phyloP scores from a whole-genome alignment of 2,888 invertebrate genomes.

The Perizoma affinitatum region DNA sequence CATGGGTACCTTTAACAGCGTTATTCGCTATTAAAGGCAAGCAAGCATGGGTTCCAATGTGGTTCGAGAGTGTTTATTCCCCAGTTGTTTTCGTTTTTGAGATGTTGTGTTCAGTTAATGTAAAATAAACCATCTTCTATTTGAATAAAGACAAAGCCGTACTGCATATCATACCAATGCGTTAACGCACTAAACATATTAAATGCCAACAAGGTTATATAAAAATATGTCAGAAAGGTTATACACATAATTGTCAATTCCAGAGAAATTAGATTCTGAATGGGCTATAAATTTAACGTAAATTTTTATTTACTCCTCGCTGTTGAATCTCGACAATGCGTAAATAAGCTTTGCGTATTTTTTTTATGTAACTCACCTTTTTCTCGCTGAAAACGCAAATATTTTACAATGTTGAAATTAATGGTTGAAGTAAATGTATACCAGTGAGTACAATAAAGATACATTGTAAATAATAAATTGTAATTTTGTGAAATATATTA shows the following conservation, averaged over 20 bases:
- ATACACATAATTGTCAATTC: slow-evolving; percentile 14
- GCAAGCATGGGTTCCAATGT: too few relatives aligned
- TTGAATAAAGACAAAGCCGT: too few relatives aligned
- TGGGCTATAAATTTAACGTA: slow-evolving; percentile 19
- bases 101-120: too few relatives aligned
- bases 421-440: slow-evolving; percentile 62
- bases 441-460: slow-evolving; percentile 81
- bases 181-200: too few relatives aligned
- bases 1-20: too few relatives aligned
- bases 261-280: slow-evolving; percentile 19
- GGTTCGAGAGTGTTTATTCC: too few relatives aligned
- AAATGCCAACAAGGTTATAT: too few relatives aligned
- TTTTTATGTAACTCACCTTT: slow-evolving; percentile 15
- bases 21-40: too few relatives aligned
- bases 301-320: slow-evolving; percentile 20
- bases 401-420: slow-evolving; percentile 51
- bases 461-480: slow-evolving; percentile 65
- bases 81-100: too few relatives aligned
- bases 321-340: slow-evolving; percentile 16
- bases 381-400: slow-evolving; percentile 28
- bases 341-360: slow-evolving; percentile 20
- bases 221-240: neutral
- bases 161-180: too few relatives aligned
- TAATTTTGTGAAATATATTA: slow-evolving; percentile 67
- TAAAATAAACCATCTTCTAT: too few relatives aligned